Evolutionary conservation across 2,113 vertebrate species (phyloP), one percentile per base, ranked within the genome.

Genomic region (Recurvirostra avosetta): DNA sequence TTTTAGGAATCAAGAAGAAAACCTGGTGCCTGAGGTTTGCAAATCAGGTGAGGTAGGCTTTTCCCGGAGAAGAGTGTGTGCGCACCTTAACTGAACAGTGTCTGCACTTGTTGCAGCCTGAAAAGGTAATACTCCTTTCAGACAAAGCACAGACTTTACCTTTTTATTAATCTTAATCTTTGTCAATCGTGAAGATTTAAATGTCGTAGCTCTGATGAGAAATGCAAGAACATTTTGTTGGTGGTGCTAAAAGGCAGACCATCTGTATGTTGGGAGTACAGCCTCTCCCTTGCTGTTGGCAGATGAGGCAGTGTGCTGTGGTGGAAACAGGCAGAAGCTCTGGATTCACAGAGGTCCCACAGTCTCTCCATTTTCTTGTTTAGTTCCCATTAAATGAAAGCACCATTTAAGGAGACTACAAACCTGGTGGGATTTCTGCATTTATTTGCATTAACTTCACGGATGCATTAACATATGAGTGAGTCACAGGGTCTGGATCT

Each of bases 51-150:
- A 52, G 56, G 15, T 32, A 8, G 52, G 21, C 5, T 91, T 74
- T 88, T 58, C 43, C 22, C 63, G 14, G 8, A 43, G 34, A 2
- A 40, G 17, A 27, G 6, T 29, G 5, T 25, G 3, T 53, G 11
- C 9, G 6, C 2, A 0, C 50, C 32, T 18, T 68, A 0, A 55
- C 59, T n/a, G 56, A 63, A 50, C 22, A 7, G 6, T 4, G 2
- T 56, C 34, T 90, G 19, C 30, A 9, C 2, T 58, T 91, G 3
- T 49, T 18, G 8, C 13, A 36, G 47, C 29, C 58, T 62, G 43
- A 32, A 80, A 92, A 83, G 6, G 1, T 79, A 36, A 6, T 47
- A 16, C 7, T 84, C 12, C 21, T 93, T 81, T 65, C 38, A 81
- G 38, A 58, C 22, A 70, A 72, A 81, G 41, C 23, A 65, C 29